Percentiles rank a stretch among this genome's conserved stretches.
Conservation (phyloP, 2,888 invertebrate genomes). For the Asteroscopus sphinx region DNA sequence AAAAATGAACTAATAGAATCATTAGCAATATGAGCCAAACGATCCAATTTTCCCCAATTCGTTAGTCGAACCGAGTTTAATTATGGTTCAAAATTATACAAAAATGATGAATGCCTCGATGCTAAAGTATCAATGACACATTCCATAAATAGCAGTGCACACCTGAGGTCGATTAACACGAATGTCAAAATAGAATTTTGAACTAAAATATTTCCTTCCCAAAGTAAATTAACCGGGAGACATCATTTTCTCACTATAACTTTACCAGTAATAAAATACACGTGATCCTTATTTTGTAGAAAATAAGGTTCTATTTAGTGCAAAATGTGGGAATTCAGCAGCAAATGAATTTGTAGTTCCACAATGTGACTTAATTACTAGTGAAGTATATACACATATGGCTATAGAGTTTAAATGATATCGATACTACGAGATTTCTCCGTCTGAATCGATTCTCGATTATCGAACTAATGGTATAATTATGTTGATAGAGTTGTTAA, state of each 20-base stretch:
- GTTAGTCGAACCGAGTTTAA: constrained; percentile 32
- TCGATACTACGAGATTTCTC: constrained; percentile 58
- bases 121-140: constrained; percentile 70
- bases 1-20: constrained; percentile 40
- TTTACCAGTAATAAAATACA: neutral
- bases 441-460: constrained; percentile 40
- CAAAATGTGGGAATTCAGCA: neutral
- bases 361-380: constrained; percentile 73
- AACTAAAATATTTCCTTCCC: constrained; percentile 78
- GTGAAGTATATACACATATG: constrained; percentile 66
- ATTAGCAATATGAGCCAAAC: constrained; percentile 49
- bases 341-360: constrained; percentile 46
- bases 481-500: constrained; percentile 60
- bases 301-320: constrained; percentile 10
- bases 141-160: constrained; percentile 71
- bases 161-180: constrained; percentile 86
- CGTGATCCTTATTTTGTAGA: neutral
- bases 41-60: constrained; percentile 36
- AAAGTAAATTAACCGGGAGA: constrained; percentile 72
- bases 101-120: constrained; percentile 61
- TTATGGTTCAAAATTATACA: constrained; percentile 53
- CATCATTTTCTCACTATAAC: constrained; percentile 50
- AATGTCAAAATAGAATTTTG: constrained; percentile 85
- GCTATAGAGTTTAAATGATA: constrained; percentile 56
- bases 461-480: constrained; percentile 64